Conservation (phyloP, 2,113 vertebrate species). For the Turdus rufiventris region DNA sequence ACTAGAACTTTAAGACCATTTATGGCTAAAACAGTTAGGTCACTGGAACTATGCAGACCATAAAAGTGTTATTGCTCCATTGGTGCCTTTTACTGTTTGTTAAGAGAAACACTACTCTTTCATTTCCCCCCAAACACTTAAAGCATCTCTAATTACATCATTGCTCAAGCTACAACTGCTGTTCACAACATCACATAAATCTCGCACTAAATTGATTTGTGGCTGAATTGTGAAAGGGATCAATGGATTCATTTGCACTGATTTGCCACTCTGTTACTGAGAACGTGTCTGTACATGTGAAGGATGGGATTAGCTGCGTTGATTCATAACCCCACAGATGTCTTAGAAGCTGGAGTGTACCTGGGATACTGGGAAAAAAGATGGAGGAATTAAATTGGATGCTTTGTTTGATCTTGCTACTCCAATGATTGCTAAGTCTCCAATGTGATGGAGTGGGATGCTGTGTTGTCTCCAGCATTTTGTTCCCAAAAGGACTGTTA, state of each 20-base stretch:
- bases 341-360: conserved; percentile 34
- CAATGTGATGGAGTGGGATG: neutral
- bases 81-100: conserved; percentile 13
- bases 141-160: conserved; percentile 72
- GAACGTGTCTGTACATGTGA: conserved; percentile 83
- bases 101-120: conserved; percentile 42
- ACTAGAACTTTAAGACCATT: conserved; percentile 46
- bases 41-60: conserved; percentile 30
- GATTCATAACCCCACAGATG: conserved; percentile 68
- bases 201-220: conserved; percentile 78
- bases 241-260: conserved; percentile 86
- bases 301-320: conserved; percentile 76
- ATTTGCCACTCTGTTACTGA: conserved; percentile 69
- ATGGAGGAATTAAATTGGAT: conserved; percentile 65
- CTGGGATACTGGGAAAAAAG: conserved; percentile 64
- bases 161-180: conserved; percentile 61
- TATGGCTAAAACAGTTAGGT: conserved; percentile 54
- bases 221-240: conserved; percentile 78
- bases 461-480: neutral
- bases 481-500: neutral
- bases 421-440: neutral
- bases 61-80: conserved; percentile 55
- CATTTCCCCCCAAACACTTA: conserved; percentile 56
- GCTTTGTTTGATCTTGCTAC: neutral
- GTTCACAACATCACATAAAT: conserved; percentile 81